Base-by-base conservation (phyloP, 2,797 vertebrate species). In the Gobio occitaniae region DNA sequence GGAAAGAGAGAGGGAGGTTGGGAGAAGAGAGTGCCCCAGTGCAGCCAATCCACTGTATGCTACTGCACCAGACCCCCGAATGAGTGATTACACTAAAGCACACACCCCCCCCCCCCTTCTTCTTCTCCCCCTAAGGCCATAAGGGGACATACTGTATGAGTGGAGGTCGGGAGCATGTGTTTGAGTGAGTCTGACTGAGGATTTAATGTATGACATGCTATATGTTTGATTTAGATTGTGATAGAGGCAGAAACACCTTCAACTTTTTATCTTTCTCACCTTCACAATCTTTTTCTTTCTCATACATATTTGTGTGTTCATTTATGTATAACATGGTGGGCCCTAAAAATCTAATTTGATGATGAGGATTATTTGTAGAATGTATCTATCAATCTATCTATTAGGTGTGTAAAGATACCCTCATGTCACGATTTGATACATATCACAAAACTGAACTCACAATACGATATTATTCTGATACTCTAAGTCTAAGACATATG, bases 51-150 rank as follows among this genome's bases (percentile, higher is more conserved):
- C 89, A 88, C 86, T 87, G 82, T 83, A 85, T 76, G 66, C 74
- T 86, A 93, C 89, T 76, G 79, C 92, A 91, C 90, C 92, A 94
- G 92, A 92, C 63, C 92, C 93, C 93, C 90, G 94, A 93, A 94
- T 94, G 95, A 95, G 94, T 95, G 94, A 96, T 95, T 95, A 95
- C 93, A 94, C 91, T 82, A 87, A 92, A 88, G 77, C 66, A 83
- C 66, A 83, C 88, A 77, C 44, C 15, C 83, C 84, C 61, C 75
- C 69, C 54, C 50, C 50, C 38, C 6, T 25, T 75, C 12, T 59
- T 88, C 80, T 91, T 85, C 92, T 90, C 94, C 93, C 90, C 94
- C 93, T 91, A 72, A 93, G 93, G 95, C 93, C 92, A 94, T 86
- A 78, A 19, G 93, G 80, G 94, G 94, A 94, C 93, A 93, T 93